A percentile compares a stretch with the other conserved stretches of the same genome.
These are phyloP conservation scores for Serrognathus titanus DNA, from an alignment of 2,888 invertebrate species.

Conservation along the genomic window DNA sequence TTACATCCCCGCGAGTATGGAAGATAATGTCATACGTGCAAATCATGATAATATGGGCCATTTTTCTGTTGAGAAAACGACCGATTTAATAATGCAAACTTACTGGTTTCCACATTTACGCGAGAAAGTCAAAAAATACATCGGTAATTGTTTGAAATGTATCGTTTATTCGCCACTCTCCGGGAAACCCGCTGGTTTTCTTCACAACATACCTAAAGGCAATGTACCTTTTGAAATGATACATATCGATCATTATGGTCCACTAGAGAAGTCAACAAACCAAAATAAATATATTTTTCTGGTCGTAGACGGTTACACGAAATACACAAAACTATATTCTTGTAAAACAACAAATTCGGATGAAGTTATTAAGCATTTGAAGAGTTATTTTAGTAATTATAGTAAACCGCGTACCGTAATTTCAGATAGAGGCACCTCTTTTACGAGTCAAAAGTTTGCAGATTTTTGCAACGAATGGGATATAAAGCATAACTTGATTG, in stretches of 20 bases:
- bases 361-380: constrained; percentile 23
- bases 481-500: constrained; percentile 29
- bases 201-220: constrained; percentile 31
- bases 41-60: constrained; percentile 34
- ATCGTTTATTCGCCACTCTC: constrained; percentile 22
- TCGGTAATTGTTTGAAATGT: constrained; percentile 34
- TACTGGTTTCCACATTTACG: constrained; percentile 39
- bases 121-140: constrained; percentile 27
- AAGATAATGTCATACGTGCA: constrained; percentile 24
- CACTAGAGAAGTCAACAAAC: constrained; percentile 24
- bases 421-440: constrained; percentile 32
- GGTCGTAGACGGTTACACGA: constrained; percentile 32
- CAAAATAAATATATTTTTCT: constrained; percentile 27
- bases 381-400: constrained; percentile 25
- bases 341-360: constrained; percentile 19
- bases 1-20: constrained; percentile 26
- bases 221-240: constrained; percentile 28
- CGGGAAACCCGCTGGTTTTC: constrained; percentile 30
- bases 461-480: constrained; percentile 20
- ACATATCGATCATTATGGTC: constrained; percentile 35
- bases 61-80: constrained; percentile 33
- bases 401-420: constrained; percentile 26
- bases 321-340: constrained; percentile 28
- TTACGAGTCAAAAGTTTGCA: constrained; percentile 29
- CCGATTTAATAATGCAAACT: constrained; percentile 24